phyloP scores from a whole-genome alignment of 92 coral and sea anemone species.

The Phenganax subtilis region DNA sequence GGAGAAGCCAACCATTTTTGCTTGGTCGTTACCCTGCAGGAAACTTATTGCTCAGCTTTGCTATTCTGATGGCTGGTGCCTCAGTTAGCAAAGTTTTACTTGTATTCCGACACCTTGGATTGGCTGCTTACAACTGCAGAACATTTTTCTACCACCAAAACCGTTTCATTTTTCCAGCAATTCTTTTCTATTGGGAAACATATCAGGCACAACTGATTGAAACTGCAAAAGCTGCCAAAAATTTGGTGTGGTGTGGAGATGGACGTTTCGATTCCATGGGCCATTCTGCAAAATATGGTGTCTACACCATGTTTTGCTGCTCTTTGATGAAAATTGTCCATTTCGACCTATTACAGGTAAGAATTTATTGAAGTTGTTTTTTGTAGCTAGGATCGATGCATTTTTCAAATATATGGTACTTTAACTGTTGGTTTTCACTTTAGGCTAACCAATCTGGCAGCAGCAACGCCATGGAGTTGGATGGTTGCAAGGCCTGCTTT shows the following conservation, averaged over 20 bases:
- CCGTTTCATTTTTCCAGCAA: constrained; percentile 12
- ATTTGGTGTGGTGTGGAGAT: constrained; percentile 1
- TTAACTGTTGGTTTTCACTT: background rate
- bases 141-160: constrained; percentile 26
- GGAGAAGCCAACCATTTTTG: constrained; percentile 10
- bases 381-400: no score
- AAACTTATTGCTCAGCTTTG: constrained; percentile 43
- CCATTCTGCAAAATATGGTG: no score
- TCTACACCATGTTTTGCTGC: no score
- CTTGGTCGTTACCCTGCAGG: constrained; percentile 24
- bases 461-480: constrained; percentile 45
- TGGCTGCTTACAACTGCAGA: constrained; percentile 29
- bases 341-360: no score
- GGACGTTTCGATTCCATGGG: background rate
- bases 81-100: constrained; percentile 43
- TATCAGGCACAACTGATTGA: constrained; percentile 10
- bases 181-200: constrained; percentile 16
- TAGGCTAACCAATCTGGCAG: constrained; percentile 44
- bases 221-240: background rate
- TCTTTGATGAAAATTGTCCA: no score
- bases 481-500: constrained; percentile 39
- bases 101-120: constrained; percentile 46
- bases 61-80: constrained; percentile 49
- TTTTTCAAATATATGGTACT: no score
- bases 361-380: no score